Evolutionary conservation across 2,888 invertebrate species (phyloP).

Genomic region (Macropis europaea): DNA sequence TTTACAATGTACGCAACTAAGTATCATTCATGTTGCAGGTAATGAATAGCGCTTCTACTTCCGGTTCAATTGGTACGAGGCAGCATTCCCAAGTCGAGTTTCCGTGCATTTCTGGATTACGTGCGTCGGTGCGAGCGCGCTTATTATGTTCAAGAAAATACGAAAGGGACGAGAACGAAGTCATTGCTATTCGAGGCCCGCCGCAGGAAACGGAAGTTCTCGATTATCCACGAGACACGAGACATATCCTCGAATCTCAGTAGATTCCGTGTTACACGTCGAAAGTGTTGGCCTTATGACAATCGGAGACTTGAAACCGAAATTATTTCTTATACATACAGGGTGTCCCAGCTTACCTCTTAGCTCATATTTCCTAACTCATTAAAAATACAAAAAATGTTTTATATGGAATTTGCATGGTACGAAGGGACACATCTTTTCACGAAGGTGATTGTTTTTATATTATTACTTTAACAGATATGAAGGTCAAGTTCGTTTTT

Average conservation of each 20-base stretch:
- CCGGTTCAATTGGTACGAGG: slow-evolving; percentile 21
- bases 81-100: slow-evolving; percentile 12
- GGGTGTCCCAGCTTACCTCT: too few relatives aligned
- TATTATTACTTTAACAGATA: too few relatives aligned
- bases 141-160: slow-evolving; percentile 43
- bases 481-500: too few relatives aligned
- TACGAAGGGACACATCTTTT: too few relatives aligned
- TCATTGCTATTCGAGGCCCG: slow-evolving; percentile 73
- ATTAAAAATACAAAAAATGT: too few relatives aligned
- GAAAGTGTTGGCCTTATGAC: background rate
- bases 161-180: slow-evolving; percentile 52
- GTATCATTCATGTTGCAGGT: background rate
- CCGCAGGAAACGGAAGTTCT: slow-evolving; percentile 75
- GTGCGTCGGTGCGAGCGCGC: slow-evolving; percentile 19
- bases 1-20: background rate
- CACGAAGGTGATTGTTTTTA: too few relatives aligned
- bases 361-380: too few relatives aligned
- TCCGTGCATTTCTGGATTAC: slow-evolving; percentile 43
- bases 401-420: too few relatives aligned
- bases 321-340: too few relatives aligned
- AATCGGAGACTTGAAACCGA: too few relatives aligned
- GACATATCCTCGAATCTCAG: slow-evolving; percentile 57
- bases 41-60: slow-evolving; percentile 10
- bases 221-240: slow-evolving; percentile 67
- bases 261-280: slow-evolving; percentile 47